These are phyloP conservation scores for Lepidocyrtinus sp. DNA, from an alignment of 2,888 invertebrate genomes.

Conservation along the genomic window DNA sequence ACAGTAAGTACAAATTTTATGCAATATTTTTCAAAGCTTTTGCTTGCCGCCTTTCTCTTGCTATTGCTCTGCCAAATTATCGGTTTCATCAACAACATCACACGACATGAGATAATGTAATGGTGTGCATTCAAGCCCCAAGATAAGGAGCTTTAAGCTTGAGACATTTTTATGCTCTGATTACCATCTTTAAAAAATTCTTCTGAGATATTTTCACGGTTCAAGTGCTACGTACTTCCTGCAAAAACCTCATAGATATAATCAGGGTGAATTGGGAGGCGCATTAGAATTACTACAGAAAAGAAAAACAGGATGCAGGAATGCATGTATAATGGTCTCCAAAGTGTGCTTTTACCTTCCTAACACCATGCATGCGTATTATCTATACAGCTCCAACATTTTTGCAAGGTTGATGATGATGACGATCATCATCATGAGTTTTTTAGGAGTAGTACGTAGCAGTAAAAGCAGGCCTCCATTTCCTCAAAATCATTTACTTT, in stretches of 20 bases:
- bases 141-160: not conserved
- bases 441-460: not conserved
- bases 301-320: not conserved
- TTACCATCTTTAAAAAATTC: not conserved
- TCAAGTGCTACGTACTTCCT: not conserved
- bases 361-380: not conserved
- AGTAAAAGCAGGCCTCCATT: not conserved
- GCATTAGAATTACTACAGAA: constrained; percentile 6
- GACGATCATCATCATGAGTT: not conserved
- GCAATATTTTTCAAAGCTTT: constrained; percentile 19
- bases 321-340: constrained; percentile 13
- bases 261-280: not conserved
- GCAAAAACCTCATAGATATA: no score
- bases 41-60: not conserved
- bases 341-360: not conserved
- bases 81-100: constrained; percentile 7
- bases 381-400: no score
- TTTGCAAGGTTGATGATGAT: not conserved
- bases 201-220: constrained; percentile 3
- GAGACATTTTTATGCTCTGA: constrained; percentile 2
- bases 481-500: not conserved
- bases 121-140: constrained; percentile 2
- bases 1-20: constrained; percentile 62
- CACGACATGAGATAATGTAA: constrained; percentile 1
- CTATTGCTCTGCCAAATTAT: constrained; percentile 8